Conservation (phyloP, 2,888 invertebrate species). For the Atherix ibis region DNA sequence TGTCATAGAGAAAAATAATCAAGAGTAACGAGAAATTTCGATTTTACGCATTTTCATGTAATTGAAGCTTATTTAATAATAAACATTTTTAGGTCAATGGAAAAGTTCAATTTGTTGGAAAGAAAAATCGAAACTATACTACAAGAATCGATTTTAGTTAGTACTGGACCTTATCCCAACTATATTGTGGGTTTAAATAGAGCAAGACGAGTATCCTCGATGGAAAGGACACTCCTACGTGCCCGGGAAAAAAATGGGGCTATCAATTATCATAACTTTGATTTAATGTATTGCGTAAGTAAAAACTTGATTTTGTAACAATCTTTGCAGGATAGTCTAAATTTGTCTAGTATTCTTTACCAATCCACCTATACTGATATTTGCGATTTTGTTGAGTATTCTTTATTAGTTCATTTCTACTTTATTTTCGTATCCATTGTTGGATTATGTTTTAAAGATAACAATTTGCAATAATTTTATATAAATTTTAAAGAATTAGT, state of each 20-base stretch:
- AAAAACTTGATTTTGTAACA: too few species aligned
- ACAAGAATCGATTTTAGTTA: constrained; percentile 71
- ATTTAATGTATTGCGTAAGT: constrained; percentile 83
- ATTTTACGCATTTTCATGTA: neutral
- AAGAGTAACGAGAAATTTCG: too few species aligned
- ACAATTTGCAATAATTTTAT: too few species aligned
- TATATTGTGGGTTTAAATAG: constrained; percentile 51
- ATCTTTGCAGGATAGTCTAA: neutral
- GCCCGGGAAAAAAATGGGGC: constrained; percentile 84
- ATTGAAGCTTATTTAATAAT: neutral
- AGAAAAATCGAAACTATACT: constrained; percentile 74
- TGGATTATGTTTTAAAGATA: too few species aligned
- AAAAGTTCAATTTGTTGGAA: constrained; percentile 80
- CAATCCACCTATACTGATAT: too few species aligned
- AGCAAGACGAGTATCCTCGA: constrained; percentile 90
- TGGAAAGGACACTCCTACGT: constrained; percentile 77
- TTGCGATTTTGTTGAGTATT: too few species aligned
- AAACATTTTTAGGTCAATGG: constrained; percentile 56
- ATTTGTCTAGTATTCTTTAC: too few species aligned
- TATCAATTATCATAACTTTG: constrained; percentile 83
- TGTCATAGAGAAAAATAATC: constrained; percentile 44
- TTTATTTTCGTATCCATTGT: too few species aligned
- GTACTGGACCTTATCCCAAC: constrained; percentile 19
- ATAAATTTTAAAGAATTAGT: too few species aligned
- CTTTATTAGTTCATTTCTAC: too few species aligned